Evolutionary conservation across 1,140 invertebrate genomes (phyloP), one percentile per base, ranked within the genome.

Genomic region (Heliconius eleuchia): DNA sequence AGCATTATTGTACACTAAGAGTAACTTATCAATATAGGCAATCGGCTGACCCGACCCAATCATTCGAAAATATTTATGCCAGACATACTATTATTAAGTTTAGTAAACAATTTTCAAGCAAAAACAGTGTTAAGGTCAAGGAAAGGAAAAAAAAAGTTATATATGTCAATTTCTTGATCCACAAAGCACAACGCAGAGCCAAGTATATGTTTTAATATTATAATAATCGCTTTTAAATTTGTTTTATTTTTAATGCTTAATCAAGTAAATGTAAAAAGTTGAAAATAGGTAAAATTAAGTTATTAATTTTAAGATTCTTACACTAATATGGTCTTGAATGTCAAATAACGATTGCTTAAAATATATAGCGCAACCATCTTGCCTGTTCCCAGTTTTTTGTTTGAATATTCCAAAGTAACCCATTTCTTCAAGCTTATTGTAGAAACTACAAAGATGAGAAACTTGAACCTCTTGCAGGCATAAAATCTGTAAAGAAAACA

Each of bases 391-490:
- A 4, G 97, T 98, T 86, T 97, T 95, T 86, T 97, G 96, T 90
- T 98, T 97, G 87, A 95, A 98, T 1, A 97, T 86, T 27, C 96
- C 96, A 70, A 93, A 89, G 86, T 97, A 97, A 1, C 95, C 95
- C 79, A 89, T 85, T 73, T 94, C 83, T 80, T 95, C 88, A 70
- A 96, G 95, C 50, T 95, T 95, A 23, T 89, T 87, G 76, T 96
- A 96, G 88, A 97, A 96, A 70, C 95, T 94, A 34, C 95, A 83
- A 60, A 97, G 94, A 92, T 98, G 97, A 30, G 96, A 95, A n/a
- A 95, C 94, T 95, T 99, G 97, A 79, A 99, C 97, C 96, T 99
- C 98, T 96, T 98, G 98, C 16, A 98, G 93, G 91, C 97, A 98
- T 82, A 98, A 87, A 76, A 98, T 96, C 97, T 98, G 88, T 60